Evolutionary conservation across 2,797 vertebrate genomes (phyloP), one percentile per base, ranked within the genome.

Genomic region (Poecile montanus): DNA sequence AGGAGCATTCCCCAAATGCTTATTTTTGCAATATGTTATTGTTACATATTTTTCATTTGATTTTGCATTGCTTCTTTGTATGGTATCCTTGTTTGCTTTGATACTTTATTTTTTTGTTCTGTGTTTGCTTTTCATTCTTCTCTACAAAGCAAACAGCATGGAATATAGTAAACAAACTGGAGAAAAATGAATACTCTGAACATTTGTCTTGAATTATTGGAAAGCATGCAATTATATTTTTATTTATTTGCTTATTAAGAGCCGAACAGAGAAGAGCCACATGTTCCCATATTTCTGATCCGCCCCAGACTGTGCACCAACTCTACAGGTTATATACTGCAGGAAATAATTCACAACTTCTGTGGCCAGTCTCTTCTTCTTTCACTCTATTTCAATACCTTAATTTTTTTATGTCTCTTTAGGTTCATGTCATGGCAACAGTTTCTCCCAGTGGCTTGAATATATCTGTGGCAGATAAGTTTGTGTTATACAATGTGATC

Each of bases 201-300:
- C 51, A 88, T 95, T 95, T 94, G 26, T 71, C 29, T 93, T 75
- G 65, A 80, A 89, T 92, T 85, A 80, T 27, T 80, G 36, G 91
- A 47, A 70, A 85, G 5, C 66, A 29, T 89, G 40, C 54, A 78
- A 66, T 88, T 48, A 40, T 38, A 16, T 62, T 86, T 66, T 75
- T 56, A 71, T 77, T 91, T 54, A 23, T 72, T 92, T 77, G n/a
- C 75, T 80, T 84, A 74, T 72, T 85, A 83, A 72, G 75, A 94
- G 50, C n/a, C 30, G 70, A 93, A 80, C 23, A 77, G 38, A 60
- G 48, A 58, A 54, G 47, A 67, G 21, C 79, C 50, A 29, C 13
- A 7, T 54, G 40, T 77, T 67, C 38, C 65, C 16, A 1, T 80
- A 30, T 58, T 91, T 93, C 61, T 42, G 8, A 70, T 66, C 34